These are phyloP conservation scores for Calliopsis andreniformis DNA, from an alignment of 1,140 invertebrate species.

Conservation along the genomic window DNA sequence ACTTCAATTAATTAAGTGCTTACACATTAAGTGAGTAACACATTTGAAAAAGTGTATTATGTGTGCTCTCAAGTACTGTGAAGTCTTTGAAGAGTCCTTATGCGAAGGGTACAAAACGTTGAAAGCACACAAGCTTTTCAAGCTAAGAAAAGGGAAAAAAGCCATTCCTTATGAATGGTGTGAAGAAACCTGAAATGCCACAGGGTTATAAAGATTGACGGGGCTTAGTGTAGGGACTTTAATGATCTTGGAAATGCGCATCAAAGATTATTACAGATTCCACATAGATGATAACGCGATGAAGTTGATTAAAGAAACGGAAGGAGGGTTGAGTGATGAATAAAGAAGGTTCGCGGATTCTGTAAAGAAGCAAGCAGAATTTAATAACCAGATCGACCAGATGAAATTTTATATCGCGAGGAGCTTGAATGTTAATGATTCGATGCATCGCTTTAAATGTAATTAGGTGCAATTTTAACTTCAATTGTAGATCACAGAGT, in stretches of 20 bases:
- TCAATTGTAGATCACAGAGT: neutral
- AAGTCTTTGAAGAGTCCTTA: slow-evolving; percentile 9
- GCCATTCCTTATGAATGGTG: no score
- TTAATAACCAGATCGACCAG: neutral
- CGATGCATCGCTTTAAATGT: neutral
- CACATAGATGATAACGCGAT: neutral
- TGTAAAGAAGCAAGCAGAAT: neutral
- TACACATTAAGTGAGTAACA: neutral
- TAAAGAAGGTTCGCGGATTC: neutral
- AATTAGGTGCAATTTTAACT: neutral
- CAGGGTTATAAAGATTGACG: neutral
- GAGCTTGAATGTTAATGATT: neutral
- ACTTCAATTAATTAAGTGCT: no score
- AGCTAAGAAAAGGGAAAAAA: neutral
- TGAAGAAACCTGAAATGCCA: neutral
- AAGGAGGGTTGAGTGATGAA: slow-evolving; percentile 17
- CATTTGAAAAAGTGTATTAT: neutral
- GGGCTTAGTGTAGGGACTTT: neutral
- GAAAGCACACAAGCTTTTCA: neutral
- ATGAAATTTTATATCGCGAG: neutral
- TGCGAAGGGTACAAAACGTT: neutral
- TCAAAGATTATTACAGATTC: slow-evolving; percentile 3
- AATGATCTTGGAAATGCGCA: neutral
- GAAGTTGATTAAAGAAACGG: slow-evolving; percentile 1
- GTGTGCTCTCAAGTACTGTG: neutral